These are phyloP conservation scores for Pholis gunnellus DNA, from an alignment of 2,113 vertebrate genomes.

Conservation along the genomic window DNA sequence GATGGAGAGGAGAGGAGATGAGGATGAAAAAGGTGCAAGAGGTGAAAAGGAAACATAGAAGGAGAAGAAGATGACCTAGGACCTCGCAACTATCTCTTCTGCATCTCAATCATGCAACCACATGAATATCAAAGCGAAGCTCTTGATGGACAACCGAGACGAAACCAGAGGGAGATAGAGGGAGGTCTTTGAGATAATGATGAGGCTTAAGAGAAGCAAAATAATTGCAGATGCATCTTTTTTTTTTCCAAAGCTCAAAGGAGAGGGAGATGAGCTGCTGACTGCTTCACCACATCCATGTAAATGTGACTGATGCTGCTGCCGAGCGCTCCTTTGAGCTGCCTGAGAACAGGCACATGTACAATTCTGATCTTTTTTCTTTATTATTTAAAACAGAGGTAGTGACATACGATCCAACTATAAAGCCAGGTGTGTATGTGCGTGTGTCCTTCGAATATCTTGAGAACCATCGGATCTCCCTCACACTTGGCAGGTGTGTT, in stretches of 20 bases:
- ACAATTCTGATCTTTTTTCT: neutral
- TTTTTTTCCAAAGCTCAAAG: constrained; percentile 72
- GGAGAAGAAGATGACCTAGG: constrained; percentile 61
- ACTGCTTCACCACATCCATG: constrained; percentile 48
- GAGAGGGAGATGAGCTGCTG: constrained; percentile 45
- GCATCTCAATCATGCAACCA: constrained; percentile 65
- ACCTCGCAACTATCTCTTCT: constrained; percentile 60
- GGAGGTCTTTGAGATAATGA: constrained; percentile 68
- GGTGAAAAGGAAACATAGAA: constrained; percentile 36
- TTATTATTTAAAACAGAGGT: neutral
- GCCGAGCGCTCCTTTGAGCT: constrained; percentile 7
- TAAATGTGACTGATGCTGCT: constrained; percentile 43
- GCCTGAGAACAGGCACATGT: constrained; percentile 26
- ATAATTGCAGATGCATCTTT: constrained; percentile 74
- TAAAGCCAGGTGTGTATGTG: neutral
- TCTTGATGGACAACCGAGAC: constrained; percentile 58
- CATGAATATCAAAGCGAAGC: constrained; percentile 77
- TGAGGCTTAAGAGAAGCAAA: constrained; percentile 56
- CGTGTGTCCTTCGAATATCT: neutral
- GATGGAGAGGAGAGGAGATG: constrained; percentile 14
- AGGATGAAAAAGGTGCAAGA: constrained; percentile 5
- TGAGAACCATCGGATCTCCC: neutral
- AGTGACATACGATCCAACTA: neutral
- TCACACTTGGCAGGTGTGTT: neutral
- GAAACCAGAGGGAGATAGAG: constrained; percentile 38